Base-by-base conservation (phyloP, 2,888 invertebrate species). In the Incurvaria masculella region DNA sequence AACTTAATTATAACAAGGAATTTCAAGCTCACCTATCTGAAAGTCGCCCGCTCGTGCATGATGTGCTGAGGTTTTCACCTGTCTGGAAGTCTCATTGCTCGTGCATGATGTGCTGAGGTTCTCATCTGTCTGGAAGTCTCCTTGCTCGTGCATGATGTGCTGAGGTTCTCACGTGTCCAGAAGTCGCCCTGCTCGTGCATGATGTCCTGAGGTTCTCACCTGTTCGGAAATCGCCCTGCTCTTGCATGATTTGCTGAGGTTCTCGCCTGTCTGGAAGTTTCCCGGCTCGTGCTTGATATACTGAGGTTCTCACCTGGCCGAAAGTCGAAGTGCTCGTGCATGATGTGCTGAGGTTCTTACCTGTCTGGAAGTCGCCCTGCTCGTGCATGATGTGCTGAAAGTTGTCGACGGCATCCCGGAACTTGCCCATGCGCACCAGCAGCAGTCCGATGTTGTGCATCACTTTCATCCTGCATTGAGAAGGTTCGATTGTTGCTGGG, bases 361-460 rank as follows among this genome's bases (percentile, higher is more conserved):
- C 88, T 54, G 88, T 88, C 59, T 88, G 89, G 62, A 93, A 91
- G 64, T 94, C 93, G 0, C 96, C 89, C 57, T 91, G 88, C 68
- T 98, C 97, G 47, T 93, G 91, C 94, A 99, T 96, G 50, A 98
- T 97, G 69, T 95, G 97, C 65, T 99, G 98, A 69, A 99, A 95
- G 60, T 94, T 95, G 3, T 92, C 91, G 42, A 96, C 90, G 0
- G 99, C 98, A 66, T 99, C 98, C 46, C 91, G 90, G 69, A 95
- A 95, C 67, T 97, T 95, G 21, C 94, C 94, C 91, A 97, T 92
- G 63, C 93, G 91, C 20, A 98, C 92, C 64, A 98, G 91, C 20
- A 97, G 83, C 53, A 97, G 85, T 0, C 94, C 95, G 61, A 99
- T 98, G 64, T 99, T 99, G 72, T 97, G 97, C 86, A 97, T 96